Percentiles rank a stretch among this genome's conserved stretches.
Evolutionary conservation across 2,888 invertebrate species (phyloP).

Genomic region (Uloborus plumipes): DNA sequence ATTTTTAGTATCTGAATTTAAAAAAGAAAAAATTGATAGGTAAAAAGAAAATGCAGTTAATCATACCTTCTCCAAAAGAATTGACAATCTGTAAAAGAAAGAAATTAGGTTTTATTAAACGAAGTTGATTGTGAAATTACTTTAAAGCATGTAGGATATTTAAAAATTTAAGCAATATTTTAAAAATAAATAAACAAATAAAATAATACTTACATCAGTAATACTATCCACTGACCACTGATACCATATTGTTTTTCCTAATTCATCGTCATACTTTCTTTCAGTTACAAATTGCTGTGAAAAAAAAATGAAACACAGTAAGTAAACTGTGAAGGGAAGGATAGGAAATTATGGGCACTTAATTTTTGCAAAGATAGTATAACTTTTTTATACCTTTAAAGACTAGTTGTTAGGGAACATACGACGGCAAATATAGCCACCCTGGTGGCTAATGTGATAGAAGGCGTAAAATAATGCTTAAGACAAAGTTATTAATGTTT

Average conservation of each 20-base stretch:
- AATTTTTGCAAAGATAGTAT: no score
- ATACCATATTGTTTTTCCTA: constrained; percentile 70
- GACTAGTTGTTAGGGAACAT: no score
- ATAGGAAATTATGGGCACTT: no score
- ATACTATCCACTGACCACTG: constrained; percentile 69
- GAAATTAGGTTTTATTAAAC: constrained; percentile 13
- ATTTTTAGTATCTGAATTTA: no score
- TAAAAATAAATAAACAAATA: not conserved
- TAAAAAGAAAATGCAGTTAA: no score
- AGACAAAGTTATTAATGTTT: no score
- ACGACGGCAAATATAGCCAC: no score
- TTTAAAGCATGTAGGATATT: not conserved
- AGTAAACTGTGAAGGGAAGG: not conserved
- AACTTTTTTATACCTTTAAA: no score
- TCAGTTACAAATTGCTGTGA: constrained; percentile 71
- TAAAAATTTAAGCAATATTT: not conserved
- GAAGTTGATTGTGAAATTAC: not conserved
- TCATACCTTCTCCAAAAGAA: constrained; percentile 69
- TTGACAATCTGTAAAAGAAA: constrained; percentile 68
- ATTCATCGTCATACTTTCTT: constrained; percentile 70
- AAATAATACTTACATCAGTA: constrained; percentile 67
- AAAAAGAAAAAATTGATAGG: no score
- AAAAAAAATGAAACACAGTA: not conserved
- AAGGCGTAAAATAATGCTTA: no score
- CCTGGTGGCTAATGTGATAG: no score